Conservation (phyloP, 2,888 invertebrate species). For the Myopa tessellatipennis region DNA sequence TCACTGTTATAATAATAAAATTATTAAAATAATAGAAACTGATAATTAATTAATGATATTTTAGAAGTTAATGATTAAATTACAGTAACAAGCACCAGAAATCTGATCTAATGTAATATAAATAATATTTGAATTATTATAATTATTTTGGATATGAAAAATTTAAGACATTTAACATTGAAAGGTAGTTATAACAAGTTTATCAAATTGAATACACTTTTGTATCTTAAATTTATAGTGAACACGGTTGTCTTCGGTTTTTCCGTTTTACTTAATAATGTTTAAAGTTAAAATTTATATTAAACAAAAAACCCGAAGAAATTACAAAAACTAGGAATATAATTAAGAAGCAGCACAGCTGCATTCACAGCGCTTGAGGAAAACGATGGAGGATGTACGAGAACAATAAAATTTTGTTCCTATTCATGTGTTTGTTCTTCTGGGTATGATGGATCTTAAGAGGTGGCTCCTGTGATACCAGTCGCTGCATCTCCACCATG, state of each 20-base stretch:
- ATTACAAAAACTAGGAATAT: not conserved
- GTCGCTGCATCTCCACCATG: constrained; percentile 59
- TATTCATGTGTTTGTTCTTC: too few relatives aligned
- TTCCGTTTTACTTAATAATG: too few relatives aligned
- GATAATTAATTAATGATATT: not conserved
- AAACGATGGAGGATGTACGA: not conserved
- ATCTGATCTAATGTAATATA: too few relatives aligned
- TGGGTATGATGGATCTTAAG: not conserved
- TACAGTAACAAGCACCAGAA: too few relatives aligned
- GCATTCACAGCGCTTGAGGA: not conserved
- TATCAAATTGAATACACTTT: too few relatives aligned
- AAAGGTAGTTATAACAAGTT: too few relatives aligned
- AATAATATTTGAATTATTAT: too few relatives aligned
- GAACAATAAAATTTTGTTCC: too few relatives aligned
- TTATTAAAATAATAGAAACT: constrained; percentile 2
- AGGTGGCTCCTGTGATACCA: constrained; percentile 56
- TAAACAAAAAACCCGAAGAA: not conserved
- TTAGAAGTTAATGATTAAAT: too few relatives aligned
- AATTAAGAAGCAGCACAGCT: constrained; percentile 18
- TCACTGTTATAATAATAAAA: not conserved
- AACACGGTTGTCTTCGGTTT: not conserved
- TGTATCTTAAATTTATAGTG: constrained; percentile 2
- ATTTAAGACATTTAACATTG: too few relatives aligned
- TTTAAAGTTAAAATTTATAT: too few relatives aligned
- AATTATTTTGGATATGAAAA: too few relatives aligned